Evolutionary conservation across 2,888 invertebrate species (phyloP), one percentile per base, ranked within the genome.

Genomic region (Cryptus viduatorius): DNA sequence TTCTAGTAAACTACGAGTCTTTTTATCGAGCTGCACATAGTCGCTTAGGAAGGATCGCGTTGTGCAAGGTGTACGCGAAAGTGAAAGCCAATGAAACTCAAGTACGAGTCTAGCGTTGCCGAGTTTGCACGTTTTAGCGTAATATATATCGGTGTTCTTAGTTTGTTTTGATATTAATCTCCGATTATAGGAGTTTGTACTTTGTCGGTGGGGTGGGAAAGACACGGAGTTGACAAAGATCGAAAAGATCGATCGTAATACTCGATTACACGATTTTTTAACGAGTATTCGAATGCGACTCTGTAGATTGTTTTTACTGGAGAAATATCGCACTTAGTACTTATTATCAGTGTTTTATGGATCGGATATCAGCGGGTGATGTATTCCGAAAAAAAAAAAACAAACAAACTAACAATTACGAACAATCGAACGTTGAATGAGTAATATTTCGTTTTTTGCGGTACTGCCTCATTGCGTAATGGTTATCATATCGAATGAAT

Each of bases 41-140:
- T 64, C 69, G 81, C 79, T 78, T 76, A 50, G 72, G 79, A 79
- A 79, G 73, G 82, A 83, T 82, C 72, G 46, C 69, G 84, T 86
- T 87, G 88, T 83, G 87, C 85, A 87, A 86, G 84, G 86, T 85
- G 84, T 82, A 75, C 79, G 78, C 82, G 81, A 86, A 86, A 86
- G 87, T 87, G 87, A 87, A 87, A 86, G 86, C 86, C 83, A 75
- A 65, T 65, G 48, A 29, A 71, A 50, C 76, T 61, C 53, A 72
- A 59, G 69, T 79, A 72, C 78, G 77, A 77, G 1, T 77, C 77
- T 84, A 72, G 61, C 67, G 67, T 83, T 83, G 67, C 69, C 78
- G 82, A 69, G 75, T 81, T 84, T 82, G 78, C 84, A 82, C 73
- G 42, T 48, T 59, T 56, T 79, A 46, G 14, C 44, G 65, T 59